Evolutionary conservation across 2,113 vertebrate genomes (phyloP).

Genomic region (Nyctereutes procyonoides): DNA sequence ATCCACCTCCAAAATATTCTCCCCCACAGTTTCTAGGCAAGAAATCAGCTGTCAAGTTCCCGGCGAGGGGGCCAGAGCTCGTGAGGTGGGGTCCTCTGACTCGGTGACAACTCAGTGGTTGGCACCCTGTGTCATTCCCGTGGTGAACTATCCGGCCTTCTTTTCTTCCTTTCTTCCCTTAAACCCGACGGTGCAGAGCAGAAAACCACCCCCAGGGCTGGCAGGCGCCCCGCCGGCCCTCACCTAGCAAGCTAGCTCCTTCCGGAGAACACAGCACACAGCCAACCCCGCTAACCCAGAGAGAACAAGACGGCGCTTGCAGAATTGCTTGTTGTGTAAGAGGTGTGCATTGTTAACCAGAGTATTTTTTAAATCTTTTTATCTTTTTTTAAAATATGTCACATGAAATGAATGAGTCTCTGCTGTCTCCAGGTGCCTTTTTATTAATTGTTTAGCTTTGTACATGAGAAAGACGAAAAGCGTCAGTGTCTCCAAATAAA

Average conservation of each 20-base stretch:
- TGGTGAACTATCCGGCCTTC: background rate
- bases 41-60: constrained; percentile 54
- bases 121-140: background rate
- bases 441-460: constrained; percentile 80
- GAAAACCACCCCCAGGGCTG: background rate
- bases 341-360: constrained; percentile 73
- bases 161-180: background rate
- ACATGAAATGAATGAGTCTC: constrained; percentile 77
- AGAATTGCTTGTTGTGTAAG: constrained; percentile 48
- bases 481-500: constrained; percentile 73
- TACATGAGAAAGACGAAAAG: constrained; percentile 65
- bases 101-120: constrained; percentile 32
- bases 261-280: background rate
- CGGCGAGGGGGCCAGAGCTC: background rate
- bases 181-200: background rate
- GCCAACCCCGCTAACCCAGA: background rate
- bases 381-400: constrained; percentile 77
- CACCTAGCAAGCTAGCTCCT: background rate
- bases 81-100: constrained; percentile 48
- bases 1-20: constrained; percentile 52
- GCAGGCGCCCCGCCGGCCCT: accelerated
- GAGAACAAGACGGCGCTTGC: background rate
- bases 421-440: constrained; percentile 87
- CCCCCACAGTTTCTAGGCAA: constrained; percentile 41
- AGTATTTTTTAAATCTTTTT: constrained; percentile 83